Conservation (phyloP, 2,888 invertebrate species). For the Myopa tessellatipennis region DNA sequence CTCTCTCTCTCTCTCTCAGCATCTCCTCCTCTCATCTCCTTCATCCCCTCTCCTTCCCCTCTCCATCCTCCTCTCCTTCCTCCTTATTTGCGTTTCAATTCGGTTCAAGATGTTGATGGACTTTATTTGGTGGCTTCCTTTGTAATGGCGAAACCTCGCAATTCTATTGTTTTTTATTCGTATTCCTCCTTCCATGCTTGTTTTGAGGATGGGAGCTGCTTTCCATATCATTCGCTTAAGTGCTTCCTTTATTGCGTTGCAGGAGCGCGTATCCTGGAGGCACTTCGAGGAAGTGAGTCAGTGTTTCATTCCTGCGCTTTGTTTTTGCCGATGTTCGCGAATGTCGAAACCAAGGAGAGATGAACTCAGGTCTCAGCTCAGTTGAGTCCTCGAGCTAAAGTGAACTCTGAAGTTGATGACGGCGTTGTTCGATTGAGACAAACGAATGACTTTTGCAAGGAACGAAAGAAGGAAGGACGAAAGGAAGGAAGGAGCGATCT, state of each 20-base stretch:
- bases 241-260: conserved; percentile 19
- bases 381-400: not conserved
- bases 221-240: conserved; percentile 28
- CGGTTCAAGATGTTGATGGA: not conserved
- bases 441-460: too few species aligned
- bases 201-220: not conserved
- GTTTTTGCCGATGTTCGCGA: not conserved
- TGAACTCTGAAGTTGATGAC: not conserved
- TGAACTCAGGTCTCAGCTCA: too few species aligned
- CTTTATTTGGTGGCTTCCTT: not conserved
- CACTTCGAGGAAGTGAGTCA: not conserved
- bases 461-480: too few species aligned
- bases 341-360: not conserved
- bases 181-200: not conserved
- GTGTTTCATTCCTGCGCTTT: not conserved
- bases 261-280: not conserved
- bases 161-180: not conserved
- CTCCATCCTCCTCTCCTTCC: not conserved
- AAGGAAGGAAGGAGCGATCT: too few species aligned
- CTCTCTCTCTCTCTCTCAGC: not conserved
- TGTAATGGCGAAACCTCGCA: not conserved
- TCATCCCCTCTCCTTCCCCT: not conserved
- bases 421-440: too few species aligned
- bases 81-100: not conserved
- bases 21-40: not conserved